Base-by-base conservation (phyloP, 2,888 invertebrate species). In the Drosophila nr. medialis region DNA sequence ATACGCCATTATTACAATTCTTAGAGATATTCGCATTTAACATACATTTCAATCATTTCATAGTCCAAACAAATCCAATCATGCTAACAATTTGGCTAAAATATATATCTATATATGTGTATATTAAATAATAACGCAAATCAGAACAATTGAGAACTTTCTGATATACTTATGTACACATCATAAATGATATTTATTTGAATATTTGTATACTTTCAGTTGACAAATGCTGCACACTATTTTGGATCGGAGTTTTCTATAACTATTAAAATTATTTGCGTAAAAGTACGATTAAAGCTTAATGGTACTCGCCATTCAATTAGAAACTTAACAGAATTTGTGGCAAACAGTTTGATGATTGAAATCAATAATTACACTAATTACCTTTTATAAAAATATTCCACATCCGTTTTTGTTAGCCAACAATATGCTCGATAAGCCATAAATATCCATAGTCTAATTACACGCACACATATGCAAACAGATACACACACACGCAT, bases 371-470 rank as follows among this genome's bases (percentile, higher is more conserved):
- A 38, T 42, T 36, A 36, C 2, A 24, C 45, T 24, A 64, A 36
- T n/a, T 24, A 42, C 13, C 36, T 30, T 18, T 64, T 81, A 81
- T 53, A 80, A 81, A 78, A 80, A 80, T 78, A 81, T 59, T 61
- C 51, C 15, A 56, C 59, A 34, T 72, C 58, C 65, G 11, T 36
- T 61, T 40, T 32, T 2, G 36, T 29, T 55, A 63, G 40, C 54
- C 65, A 77, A 75, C 76, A 71, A 62, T 40, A 34, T n/a, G 50
- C 49, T 58, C 51, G 36, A 60, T 34, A 71, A 63, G 45, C 53
- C 48, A 27, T 53, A 42, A 30, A 32, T 38, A 50, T 34, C 27
- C 49, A 34, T 67, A 63, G 11, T 48, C 67, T 78, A 61, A 40
- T 59, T 56, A 49, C 50, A 69, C 34, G 15, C 45, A 58, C 32